phyloP scores from a whole-genome alignment of 2,797 vertebrate genomes.

The Gambusia yucatana region DNA sequence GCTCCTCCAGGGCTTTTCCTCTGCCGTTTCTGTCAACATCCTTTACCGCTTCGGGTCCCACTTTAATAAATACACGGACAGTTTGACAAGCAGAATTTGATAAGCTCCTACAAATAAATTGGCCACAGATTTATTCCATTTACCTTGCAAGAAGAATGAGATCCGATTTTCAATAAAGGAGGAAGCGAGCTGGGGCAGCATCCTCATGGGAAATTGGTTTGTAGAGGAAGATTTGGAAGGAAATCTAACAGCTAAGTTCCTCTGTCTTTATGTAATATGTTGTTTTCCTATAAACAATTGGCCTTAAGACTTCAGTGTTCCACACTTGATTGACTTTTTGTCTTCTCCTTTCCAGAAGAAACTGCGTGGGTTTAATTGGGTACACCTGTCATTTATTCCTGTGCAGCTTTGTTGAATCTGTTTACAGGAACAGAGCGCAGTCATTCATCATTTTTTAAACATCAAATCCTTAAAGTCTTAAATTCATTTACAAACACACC shows the following conservation, averaged over 20 bases:
- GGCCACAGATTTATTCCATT: slow-evolving; percentile 32
- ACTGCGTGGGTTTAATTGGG: neutral
- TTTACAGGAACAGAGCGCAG: neutral
- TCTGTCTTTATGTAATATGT: neutral
- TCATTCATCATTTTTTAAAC: neutral
- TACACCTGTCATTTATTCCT: neutral
- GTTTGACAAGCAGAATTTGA: slow-evolving; percentile 8
- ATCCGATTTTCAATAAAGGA: slow-evolving; percentile 16
- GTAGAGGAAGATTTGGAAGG: neutral
- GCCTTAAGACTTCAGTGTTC: neutral
- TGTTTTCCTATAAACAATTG: neutral
- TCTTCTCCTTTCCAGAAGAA: neutral
- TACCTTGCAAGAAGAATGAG: neutral
- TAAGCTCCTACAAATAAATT: slow-evolving; percentile 13
- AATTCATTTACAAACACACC: too few relatives aligned
- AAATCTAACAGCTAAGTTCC: neutral
- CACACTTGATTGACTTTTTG: neutral
- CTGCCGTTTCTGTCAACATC: neutral
- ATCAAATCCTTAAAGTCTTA: neutral
- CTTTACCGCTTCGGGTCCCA: neutral
- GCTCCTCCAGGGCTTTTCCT: neutral
- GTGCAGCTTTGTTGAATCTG: neutral
- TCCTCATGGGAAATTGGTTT: slow-evolving; percentile 16
- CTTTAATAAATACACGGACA: neutral
- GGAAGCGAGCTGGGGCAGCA: slow-evolving; percentile 19